Percentiles rank a stretch among this genome's conserved stretches.
Conservation (phyloP, 2,113 vertebrate species). For the Takifugu flavidus region DNA sequence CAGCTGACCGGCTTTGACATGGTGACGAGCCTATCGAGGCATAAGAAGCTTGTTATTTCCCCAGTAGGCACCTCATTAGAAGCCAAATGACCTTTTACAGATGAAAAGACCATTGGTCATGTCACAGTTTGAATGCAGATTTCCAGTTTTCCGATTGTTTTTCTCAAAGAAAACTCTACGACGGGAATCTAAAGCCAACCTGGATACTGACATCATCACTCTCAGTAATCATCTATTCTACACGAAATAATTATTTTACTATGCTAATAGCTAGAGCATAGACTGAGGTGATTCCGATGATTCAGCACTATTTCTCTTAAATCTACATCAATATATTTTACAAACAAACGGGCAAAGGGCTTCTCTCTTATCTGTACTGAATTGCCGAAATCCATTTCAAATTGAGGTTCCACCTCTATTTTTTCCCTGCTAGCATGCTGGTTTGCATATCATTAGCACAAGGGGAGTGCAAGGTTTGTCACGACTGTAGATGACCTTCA, state of each 20-base stretch:
- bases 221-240: too few relatives aligned
- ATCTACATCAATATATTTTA: slow-evolving; percentile 6
- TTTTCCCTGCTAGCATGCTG: slow-evolving; percentile 28
- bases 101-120: slow-evolving; percentile 53
- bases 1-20: slow-evolving; percentile 51
- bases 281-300: background rate
- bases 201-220: slow-evolving; percentile 5
- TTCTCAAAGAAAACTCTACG: slow-evolving; percentile 28
- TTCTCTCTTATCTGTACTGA: background rate
- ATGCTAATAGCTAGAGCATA: too few relatives aligned
- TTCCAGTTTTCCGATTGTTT: slow-evolving; percentile 40
- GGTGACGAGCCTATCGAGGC: slow-evolving; percentile 42
- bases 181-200: slow-evolving; percentile 26
- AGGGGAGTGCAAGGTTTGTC: slow-evolving; percentile 14
- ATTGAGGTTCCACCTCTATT: slow-evolving; percentile 4
- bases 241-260: too few relatives aligned
- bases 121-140: slow-evolving; percentile 58
- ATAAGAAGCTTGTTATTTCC: slow-evolving; percentile 63
- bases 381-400: slow-evolving; percentile 18
- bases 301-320: background rate
- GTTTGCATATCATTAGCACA: slow-evolving; percentile 61
- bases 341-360: background rate
- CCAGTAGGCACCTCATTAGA: slow-evolving; percentile 67
- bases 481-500: slow-evolving; percentile 39
- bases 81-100: slow-evolving; percentile 62